Evolutionary conservation across 2,797 vertebrate species (phyloP).

Genomic region (Brachyrhaphis roseni): DNA sequence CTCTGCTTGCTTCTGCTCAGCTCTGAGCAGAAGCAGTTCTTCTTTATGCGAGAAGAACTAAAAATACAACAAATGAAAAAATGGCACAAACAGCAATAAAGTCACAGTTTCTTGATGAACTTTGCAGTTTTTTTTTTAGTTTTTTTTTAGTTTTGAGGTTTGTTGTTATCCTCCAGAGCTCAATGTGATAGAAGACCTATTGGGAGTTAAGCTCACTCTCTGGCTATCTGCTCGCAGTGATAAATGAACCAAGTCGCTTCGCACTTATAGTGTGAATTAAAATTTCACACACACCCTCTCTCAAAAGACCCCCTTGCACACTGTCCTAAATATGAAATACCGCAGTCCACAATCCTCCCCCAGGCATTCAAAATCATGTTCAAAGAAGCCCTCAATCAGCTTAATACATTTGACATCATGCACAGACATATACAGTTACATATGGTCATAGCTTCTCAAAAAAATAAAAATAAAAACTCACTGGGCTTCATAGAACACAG

Average conservation of each 20-base stretch:
- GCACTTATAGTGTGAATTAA: slow-evolving; percentile 75
- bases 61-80: slow-evolving; percentile 6
- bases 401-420: slow-evolving; percentile 59
- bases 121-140: slow-evolving; percentile 39
- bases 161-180: slow-evolving; percentile 50
- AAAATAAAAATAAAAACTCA: slow-evolving; percentile 22
- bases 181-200: slow-evolving; percentile 48
- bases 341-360: slow-evolving; percentile 60
- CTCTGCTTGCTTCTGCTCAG: no score
- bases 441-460: slow-evolving; percentile 4
- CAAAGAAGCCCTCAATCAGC: slow-evolving; percentile 69
- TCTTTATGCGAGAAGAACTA: not conserved
- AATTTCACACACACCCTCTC: slow-evolving; percentile 72
- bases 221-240: slow-evolving; percentile 60
- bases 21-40: no score
- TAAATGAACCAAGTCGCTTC: slow-evolving; percentile 71
- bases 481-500: slow-evolving; percentile 37
- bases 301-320: slow-evolving; percentile 67
- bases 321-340: slow-evolving; percentile 74
- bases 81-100: slow-evolving; percentile 12
- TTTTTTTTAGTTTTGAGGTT: slow-evolving; percentile 41
- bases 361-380: slow-evolving; percentile 66
- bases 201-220: slow-evolving; percentile 62
- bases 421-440: slow-evolving; percentile 25
- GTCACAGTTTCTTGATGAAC: slow-evolving; percentile 42